Evolutionary conservation across 2,888 invertebrate species (phyloP).

Genomic region (Diarsia mendica): DNA sequence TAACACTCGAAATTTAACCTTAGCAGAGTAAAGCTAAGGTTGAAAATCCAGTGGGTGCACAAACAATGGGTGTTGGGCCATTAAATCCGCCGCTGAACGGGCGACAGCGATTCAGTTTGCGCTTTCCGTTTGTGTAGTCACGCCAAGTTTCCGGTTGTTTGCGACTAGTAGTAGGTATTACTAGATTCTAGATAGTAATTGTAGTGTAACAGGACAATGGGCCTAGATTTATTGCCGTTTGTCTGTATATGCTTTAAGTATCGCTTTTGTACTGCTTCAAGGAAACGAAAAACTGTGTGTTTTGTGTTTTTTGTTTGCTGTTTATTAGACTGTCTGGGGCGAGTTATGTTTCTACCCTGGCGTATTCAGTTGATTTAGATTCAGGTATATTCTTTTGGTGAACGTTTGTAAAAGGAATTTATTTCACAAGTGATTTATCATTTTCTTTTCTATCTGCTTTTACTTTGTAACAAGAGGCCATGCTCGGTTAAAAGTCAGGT

Average conservation of each 20-base stretch:
- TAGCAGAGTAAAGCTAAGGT: background rate
- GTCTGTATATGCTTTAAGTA: conserved; percentile 38
- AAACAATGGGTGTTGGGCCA: conserved; percentile 63
- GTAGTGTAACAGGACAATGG: conserved; percentile 54
- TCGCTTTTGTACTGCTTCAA: conserved; percentile 29
- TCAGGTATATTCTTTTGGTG: background rate
- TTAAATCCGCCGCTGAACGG: conserved; percentile 57
- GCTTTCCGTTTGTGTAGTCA: conserved; percentile 63
- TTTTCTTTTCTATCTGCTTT: background rate
- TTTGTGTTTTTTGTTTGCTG: conserved; percentile 40
- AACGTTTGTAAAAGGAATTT: conserved; percentile 5
- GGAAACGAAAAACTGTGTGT: conserved; percentile 35
- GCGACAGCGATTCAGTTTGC: conserved; percentile 66
- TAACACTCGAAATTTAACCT: conserved; percentile 8
- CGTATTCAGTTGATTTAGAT: conserved; percentile 14
- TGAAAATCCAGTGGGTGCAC: conserved; percentile 11
- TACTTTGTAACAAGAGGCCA: background rate
- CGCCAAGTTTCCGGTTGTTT: conserved; percentile 65
- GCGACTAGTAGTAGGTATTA: conserved; percentile 45
- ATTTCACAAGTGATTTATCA: background rate
- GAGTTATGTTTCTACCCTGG: conserved; percentile 22
- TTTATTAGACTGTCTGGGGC: conserved; percentile 48
- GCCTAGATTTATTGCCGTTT: conserved; percentile 49
- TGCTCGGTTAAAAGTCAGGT: background rate
- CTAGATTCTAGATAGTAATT: conserved; percentile 56